phyloP scores from a whole-genome alignment of 2,888 invertebrate species.

The Scaptomyza caliginosa region DNA sequence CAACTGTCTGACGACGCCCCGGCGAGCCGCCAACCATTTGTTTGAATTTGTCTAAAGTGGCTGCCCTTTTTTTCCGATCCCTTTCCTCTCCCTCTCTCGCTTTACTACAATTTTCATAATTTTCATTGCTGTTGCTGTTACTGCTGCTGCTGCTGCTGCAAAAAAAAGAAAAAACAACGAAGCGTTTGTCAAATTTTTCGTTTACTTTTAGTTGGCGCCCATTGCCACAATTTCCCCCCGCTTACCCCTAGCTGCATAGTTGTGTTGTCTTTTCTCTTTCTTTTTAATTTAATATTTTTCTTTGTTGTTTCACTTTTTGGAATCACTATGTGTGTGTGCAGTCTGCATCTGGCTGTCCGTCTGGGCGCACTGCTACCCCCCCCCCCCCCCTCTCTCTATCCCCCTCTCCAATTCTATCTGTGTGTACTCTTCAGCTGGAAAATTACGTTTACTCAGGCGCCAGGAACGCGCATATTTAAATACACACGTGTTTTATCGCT shows the following conservation, averaged over 20 bases:
- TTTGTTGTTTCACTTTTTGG: slow-evolving; percentile 54
- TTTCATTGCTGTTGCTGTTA: slow-evolving; percentile 42
- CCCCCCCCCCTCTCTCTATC: background rate
- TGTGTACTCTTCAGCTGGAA: slow-evolving; percentile 65
- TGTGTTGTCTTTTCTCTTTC: slow-evolving; percentile 64
- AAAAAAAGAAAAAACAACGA: slow-evolving; percentile 30
- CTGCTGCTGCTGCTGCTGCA: slow-evolving; percentile 4
- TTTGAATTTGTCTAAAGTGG: slow-evolving; percentile 79
- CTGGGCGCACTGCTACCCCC: slow-evolving; percentile 17
- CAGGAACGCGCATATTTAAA: slow-evolving; percentile 84
- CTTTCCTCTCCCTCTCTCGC: slow-evolving; percentile 7
- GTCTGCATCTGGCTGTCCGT: slow-evolving; percentile 52
- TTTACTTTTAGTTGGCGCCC: slow-evolving; percentile 62
- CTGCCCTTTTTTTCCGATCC: slow-evolving; percentile 32
- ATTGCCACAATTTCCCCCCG: slow-evolving; percentile 10
- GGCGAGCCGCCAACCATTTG: slow-evolving; percentile 65
- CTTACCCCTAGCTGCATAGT: slow-evolving; percentile 28
- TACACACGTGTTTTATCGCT: slow-evolving; percentile 85
- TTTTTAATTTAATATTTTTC: slow-evolving; percentile 75
- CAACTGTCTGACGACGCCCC: slow-evolving; percentile 34
- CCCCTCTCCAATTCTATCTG: background rate
- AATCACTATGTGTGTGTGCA: slow-evolving; percentile 30
- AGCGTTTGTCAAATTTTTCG: slow-evolving; percentile 68
- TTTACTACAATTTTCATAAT: slow-evolving; percentile 68
- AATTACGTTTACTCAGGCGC: slow-evolving; percentile 84